Evolutionary conservation across 2,797 vertebrate species (phyloP).

Genomic region (Spea hammondii): DNA sequence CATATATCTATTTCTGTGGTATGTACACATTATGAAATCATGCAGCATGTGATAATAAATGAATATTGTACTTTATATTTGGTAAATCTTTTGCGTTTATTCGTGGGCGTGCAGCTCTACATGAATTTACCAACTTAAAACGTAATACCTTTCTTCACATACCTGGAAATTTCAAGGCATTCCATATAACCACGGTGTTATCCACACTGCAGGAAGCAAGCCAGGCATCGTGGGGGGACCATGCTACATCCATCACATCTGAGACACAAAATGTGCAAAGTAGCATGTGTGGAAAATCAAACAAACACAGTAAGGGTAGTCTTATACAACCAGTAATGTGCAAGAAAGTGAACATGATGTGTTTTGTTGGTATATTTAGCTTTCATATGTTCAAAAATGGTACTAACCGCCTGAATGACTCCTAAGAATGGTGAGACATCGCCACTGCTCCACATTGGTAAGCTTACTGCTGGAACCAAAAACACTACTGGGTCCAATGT

Average conservation of each 20-base stretch:
- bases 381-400: not conserved
- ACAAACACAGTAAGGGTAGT: not conserved
- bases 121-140: no score
- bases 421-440: slow-evolving; percentile 93
- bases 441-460: slow-evolving; percentile 96
- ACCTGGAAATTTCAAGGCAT: slow-evolving; percentile 97
- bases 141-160: slow-evolving; percentile 16
- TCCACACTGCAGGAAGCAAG: slow-evolving; percentile 97
- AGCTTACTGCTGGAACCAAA: slow-evolving; percentile 96
- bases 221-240: slow-evolving; percentile 97
- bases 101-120: no score
- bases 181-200: slow-evolving; percentile 98
- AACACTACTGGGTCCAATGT: slow-evolving; percentile 94
- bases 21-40: no score
- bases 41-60: no score
- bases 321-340: not conserved
- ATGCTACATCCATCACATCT: slow-evolving; percentile 99
- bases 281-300: not conserved
- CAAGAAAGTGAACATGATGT: not conserved
- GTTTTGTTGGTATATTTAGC: no score
- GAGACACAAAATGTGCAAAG: slow-evolving; percentile 28
- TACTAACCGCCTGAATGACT: slow-evolving; percentile 92
- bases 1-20: no score
- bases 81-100: no score
- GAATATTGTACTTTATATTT: no score